A percentile compares a stretch with the other conserved stretches of the same genome.
Evolutionary conservation across 2,797 vertebrate species (phyloP).

Genomic region (Micromesistius poutassou): DNA sequence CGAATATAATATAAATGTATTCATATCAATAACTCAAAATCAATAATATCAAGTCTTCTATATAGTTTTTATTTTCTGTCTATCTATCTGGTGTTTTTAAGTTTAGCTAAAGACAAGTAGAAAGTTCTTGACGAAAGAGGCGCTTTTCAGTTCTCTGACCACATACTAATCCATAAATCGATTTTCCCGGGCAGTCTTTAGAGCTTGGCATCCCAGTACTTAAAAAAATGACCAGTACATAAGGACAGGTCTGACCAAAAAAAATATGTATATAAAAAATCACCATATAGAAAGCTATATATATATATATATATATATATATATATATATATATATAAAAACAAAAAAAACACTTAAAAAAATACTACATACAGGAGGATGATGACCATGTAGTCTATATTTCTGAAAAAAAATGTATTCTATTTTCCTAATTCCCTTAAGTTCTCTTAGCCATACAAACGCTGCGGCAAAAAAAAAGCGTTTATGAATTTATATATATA

Average conservation of each 20-base stretch:
- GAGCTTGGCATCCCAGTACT: conserved; percentile 70
- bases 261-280: conserved; percentile 27
- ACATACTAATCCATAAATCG: conserved; percentile 68
- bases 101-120: conserved; percentile 51
- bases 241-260: conserved; percentile 71
- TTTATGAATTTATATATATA: conserved; percentile 37
- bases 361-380: conserved; percentile 68
- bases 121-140: conserved; percentile 55
- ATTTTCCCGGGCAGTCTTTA: conserved; percentile 73
- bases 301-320: no score
- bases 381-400: conserved; percentile 84
- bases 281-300: neutral
- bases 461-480: conserved; percentile 58
- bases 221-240: conserved; percentile 71
- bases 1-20: conserved; percentile 29
- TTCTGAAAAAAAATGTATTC: conserved; percentile 90
- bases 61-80: conserved; percentile 34
- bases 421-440: conserved; percentile 94
- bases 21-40: conserved; percentile 33
- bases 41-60: conserved; percentile 21
- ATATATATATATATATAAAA: conserved; percentile 64
- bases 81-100: conserved; percentile 39
- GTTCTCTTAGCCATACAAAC: conserved; percentile 59
- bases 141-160: conserved; percentile 59
- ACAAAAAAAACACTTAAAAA: conserved; percentile 40